These are phyloP conservation scores for Mechanitis messenoides DNA, from an alignment of 2,888 invertebrate species.

Conservation along the genomic window DNA sequence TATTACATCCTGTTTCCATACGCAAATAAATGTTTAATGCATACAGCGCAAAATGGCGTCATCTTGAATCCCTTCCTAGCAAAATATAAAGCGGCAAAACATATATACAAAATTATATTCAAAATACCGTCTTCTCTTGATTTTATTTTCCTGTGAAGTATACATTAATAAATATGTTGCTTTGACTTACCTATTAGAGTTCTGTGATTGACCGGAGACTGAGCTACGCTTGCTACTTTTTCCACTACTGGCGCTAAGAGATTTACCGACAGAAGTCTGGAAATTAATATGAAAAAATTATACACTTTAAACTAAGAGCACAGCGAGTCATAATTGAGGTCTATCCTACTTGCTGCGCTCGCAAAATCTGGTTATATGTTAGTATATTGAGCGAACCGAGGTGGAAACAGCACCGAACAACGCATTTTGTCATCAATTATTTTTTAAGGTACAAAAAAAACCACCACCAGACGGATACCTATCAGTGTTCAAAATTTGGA, in stretches of 20 bases:
- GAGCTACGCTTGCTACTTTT: slow-evolving; percentile 70
- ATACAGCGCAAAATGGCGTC: slow-evolving; percentile 30
- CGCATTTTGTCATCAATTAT: too few species aligned
- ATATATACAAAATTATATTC: slow-evolving; percentile 59
- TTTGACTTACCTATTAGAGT: slow-evolving; percentile 61
- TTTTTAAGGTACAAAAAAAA: too few species aligned
- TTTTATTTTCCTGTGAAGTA: not conserved
- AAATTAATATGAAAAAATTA: not conserved
- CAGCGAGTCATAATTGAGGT: too few species aligned
- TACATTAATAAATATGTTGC: not conserved
- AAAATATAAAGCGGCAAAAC: slow-evolving; percentile 70
- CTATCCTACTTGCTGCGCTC: too few species aligned
- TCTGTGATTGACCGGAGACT: slow-evolving; percentile 68
- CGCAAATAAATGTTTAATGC: slow-evolving; percentile 70
- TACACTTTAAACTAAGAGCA: too few species aligned
- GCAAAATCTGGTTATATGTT: too few species aligned
- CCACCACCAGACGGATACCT: too few species aligned
- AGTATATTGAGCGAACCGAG: too few species aligned
- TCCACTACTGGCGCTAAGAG: slow-evolving; percentile 63
- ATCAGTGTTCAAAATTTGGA: too few species aligned
- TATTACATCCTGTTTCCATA: slow-evolving; percentile 23
- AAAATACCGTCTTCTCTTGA: slow-evolving; percentile 25
- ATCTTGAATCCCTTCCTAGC: slow-evolving; percentile 31
- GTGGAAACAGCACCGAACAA: too few species aligned
- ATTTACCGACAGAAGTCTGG: slow-evolving; percentile 70